These are phyloP conservation scores for Bradypus variegatus DNA, from an alignment of 2,797 vertebrate species.

Conservation along the genomic window DNA sequence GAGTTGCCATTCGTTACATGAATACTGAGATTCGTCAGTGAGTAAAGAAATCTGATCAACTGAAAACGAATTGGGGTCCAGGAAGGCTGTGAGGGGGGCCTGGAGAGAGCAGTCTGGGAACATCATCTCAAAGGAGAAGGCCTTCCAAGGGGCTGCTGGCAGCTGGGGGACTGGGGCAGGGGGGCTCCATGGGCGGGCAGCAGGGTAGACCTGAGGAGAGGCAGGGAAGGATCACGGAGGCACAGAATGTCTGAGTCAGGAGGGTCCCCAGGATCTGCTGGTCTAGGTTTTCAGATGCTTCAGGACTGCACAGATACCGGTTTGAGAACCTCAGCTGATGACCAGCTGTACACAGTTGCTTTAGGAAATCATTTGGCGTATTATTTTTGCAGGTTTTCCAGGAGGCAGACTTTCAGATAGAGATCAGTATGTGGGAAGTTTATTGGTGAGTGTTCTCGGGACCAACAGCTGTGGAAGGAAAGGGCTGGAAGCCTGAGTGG, in stretches of 20 bases:
- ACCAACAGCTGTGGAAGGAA: neutral
- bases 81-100: neutral
- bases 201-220: neutral
- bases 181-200: neutral
- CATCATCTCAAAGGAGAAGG: too few species aligned
- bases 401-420: neutral
- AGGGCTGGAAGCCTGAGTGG: neutral
- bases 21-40: neutral
- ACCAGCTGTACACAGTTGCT: neutral
- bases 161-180: neutral
- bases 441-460: neutral
- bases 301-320: neutral
- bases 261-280: neutral
- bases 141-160: too few species aligned
- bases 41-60: neutral
- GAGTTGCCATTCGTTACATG: neutral
- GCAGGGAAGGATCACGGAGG: neutral
- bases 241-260: neutral
- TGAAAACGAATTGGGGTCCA: neutral
- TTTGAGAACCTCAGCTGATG: neutral
- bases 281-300: neutral
- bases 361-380: neutral
- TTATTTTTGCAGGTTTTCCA: neutral
- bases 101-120: too few species aligned
- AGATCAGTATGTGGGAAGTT: neutral